Conservation (phyloP, 2,113 vertebrate genomes). For the Epinephelus lanceolatus region DNA sequence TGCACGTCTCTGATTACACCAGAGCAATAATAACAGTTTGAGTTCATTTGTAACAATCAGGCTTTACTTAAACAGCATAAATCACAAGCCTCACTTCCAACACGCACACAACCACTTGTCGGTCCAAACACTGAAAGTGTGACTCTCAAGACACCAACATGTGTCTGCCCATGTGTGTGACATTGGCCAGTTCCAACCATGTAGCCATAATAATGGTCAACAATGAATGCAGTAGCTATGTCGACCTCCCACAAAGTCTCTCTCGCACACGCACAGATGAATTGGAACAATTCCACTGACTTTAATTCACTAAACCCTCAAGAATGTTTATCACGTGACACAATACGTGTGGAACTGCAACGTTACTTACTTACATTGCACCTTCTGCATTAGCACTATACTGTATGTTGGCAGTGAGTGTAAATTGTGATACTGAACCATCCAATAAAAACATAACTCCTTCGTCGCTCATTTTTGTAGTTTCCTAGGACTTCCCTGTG, state of each 20-base stretch:
- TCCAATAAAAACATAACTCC: background rate
- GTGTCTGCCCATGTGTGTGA: slow-evolving; percentile 40
- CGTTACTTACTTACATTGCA: background rate
- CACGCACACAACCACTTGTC: slow-evolving; percentile 23
- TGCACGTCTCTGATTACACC: slow-evolving; percentile 53
- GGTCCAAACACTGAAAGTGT: slow-evolving; percentile 31
- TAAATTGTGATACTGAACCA: background rate
- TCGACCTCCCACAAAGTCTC: slow-evolving; percentile 73
- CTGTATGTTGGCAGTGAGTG: background rate
- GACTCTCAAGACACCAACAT: slow-evolving; percentile 43
- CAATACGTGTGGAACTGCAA: background rate
- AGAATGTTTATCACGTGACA: background rate
- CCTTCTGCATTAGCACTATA: background rate
- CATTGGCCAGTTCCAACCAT: slow-evolving; percentile 68
- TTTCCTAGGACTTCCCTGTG: slow-evolving; percentile 2
- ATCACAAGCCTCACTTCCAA: slow-evolving; percentile 69
- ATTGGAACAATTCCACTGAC: slow-evolving; percentile 3
- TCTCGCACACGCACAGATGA: background rate
- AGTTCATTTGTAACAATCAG: slow-evolving; percentile 85
- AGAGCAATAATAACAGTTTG: slow-evolving; percentile 67
- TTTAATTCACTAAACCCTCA: slow-evolving; percentile 20
- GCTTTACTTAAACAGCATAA: slow-evolving; percentile 82
- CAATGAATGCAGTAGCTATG: slow-evolving; percentile 56
- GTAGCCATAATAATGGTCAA: slow-evolving; percentile 70
- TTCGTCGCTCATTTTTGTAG: background rate